These are phyloP conservation scores for Crotophaga sulcirostris DNA, from an alignment of 2,113 vertebrate genomes.

Conservation along the genomic window DNA sequence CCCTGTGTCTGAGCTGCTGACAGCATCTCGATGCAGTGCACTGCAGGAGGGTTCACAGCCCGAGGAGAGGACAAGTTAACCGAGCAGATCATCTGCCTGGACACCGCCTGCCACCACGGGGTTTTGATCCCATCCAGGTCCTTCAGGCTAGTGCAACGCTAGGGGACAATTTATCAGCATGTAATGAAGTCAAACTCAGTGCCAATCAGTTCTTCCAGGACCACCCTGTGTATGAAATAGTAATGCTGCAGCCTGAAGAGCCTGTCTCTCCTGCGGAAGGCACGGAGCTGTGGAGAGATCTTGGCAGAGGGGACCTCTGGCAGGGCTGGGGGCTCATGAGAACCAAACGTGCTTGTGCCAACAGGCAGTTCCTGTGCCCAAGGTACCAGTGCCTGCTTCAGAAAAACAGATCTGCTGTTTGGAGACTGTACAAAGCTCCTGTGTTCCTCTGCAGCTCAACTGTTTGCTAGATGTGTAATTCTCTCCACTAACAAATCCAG, in stretches of 20 bases:
- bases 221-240: background rate
- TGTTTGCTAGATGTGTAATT: background rate
- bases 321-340: accelerated
- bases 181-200: background rate
- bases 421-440: background rate
- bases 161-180: background rate
- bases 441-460: background rate
- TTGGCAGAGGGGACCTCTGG: background rate
- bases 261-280: background rate
- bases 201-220: background rate
- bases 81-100: accelerated
- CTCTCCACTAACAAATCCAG: background rate
- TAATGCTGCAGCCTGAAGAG: background rate
- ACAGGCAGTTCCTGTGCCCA: background rate
- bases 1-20: background rate
- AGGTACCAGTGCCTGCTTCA: background rate
- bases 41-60: background rate
- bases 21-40: accelerated
- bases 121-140: accelerated
- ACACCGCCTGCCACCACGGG: accelerated
- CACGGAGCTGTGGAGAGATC: accelerated
- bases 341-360: background rate
- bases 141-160: accelerated
- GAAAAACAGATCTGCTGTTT: background rate
- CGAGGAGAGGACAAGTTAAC: background rate